Conservation (phyloP, 2,113 vertebrate genomes). For the Myrmecobius fasciatus region DNA sequence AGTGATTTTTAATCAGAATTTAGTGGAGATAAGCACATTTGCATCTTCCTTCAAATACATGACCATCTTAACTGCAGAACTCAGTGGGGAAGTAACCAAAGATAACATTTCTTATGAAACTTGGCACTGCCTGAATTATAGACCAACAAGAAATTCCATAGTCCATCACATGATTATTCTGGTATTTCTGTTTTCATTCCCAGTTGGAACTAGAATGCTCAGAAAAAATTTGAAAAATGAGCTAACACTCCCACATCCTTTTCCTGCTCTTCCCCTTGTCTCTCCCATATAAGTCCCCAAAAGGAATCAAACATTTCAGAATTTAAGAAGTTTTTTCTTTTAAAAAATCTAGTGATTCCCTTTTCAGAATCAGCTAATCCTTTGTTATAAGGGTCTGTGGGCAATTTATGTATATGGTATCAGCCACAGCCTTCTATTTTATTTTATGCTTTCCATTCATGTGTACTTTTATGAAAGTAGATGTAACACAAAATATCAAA, state of each 20-base stretch:
- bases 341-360: not conserved
- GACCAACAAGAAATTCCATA: constrained; percentile 31
- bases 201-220: not conserved
- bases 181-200: constrained; percentile 6
- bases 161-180: not conserved
- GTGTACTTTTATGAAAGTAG: constrained; percentile 2
- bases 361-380: not conserved
- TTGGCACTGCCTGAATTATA: constrained; percentile 10
- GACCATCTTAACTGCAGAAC: not conserved
- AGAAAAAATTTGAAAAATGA: not conserved
- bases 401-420: constrained; percentile 47
- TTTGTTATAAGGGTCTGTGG: constrained; percentile 54
- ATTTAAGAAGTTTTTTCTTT: not conserved
- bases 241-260: not conserved
- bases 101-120: constrained; percentile 1
- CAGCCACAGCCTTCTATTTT: not conserved
- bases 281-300: not conserved
- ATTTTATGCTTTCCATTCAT: not conserved
- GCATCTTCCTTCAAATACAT: not conserved
- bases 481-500: not conserved
- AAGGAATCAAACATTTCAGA: not conserved
- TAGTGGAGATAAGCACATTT: not conserved
- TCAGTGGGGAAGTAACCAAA: not conserved
- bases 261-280: not conserved
- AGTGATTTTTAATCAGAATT: not conserved